Evolutionary conservation across 2,888 invertebrate species (phyloP).

Genomic region (Glaucopsyche alexis): DNA sequence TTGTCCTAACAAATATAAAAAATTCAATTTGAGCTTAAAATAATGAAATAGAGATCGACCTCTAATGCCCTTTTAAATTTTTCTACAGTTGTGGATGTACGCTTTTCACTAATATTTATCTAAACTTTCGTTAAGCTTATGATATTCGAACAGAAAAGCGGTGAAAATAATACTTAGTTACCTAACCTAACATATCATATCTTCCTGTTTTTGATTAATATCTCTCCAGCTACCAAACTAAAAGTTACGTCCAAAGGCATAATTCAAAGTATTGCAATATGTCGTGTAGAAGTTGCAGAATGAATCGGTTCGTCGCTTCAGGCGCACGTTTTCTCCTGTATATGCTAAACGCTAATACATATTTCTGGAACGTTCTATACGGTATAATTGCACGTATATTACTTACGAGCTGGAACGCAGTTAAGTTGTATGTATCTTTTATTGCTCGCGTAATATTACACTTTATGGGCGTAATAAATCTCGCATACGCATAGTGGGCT

Average conservation of each 20-base stretch:
- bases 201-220: not conserved
- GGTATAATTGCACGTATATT: conserved; percentile 48
- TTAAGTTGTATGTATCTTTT: conserved; percentile 64
- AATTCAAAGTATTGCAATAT: conserved; percentile 26
- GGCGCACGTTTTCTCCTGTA: conserved; percentile 10
- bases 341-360: conserved; percentile 18
- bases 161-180: not conserved
- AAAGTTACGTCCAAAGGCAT: conserved; percentile 21
- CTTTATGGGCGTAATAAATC: conserved; percentile 70
- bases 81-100: too few species aligned
- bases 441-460: conserved; percentile 67
- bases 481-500: conserved; percentile 53
- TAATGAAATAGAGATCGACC: too few species aligned
- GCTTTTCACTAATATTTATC: not conserved
- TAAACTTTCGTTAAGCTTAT: not conserved
- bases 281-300: conserved; percentile 15
- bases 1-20: too few species aligned
- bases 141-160: not conserved
- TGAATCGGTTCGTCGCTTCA: conserved; percentile 11
- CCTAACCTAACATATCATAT: not conserved
- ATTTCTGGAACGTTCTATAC: conserved; percentile 32
- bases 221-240: conserved; percentile 18
- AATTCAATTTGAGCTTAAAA: too few species aligned
- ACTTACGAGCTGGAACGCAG: conserved; percentile 53
- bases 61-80: too few species aligned